Conservation (phyloP, 2,888 invertebrate genomes). For the Trachelus troglodyta region DNA sequence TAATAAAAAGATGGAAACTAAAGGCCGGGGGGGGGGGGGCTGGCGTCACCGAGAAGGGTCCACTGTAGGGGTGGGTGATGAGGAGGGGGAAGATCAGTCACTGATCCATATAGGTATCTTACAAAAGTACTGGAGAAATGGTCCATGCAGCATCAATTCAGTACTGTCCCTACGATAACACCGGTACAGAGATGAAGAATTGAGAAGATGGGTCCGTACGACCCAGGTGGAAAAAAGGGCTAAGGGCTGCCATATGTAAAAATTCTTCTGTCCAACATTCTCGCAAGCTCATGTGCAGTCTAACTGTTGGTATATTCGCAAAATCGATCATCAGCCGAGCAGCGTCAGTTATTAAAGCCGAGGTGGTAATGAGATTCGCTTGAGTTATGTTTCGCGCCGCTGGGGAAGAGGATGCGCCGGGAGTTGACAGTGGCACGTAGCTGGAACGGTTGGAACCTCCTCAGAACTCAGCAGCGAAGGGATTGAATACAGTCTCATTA, state of each 20-base stretch:
- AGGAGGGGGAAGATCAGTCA: too few species aligned
- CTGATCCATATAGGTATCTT: too few species aligned
- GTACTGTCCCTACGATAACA: too few species aligned
- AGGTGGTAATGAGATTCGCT: constrained; percentile 21
- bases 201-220: too few species aligned
- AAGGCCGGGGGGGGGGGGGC: constrained; percentile 16
- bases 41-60: constrained; percentile 44
- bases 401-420: neutral
- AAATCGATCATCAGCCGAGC: constrained; percentile 21
- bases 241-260: too few species aligned
- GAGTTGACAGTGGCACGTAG: neutral
- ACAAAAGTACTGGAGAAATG: too few species aligned
- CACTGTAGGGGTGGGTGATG: constrained; percentile 37
- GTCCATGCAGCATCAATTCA: too few species aligned
- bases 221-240: too few species aligned
- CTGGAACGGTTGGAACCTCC: neutral
- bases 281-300: neutral
- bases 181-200: too few species aligned
- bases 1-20: constrained; percentile 27
- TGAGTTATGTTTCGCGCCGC: constrained; percentile 1
- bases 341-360: constrained; percentile 18
- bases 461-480: constrained; percentile 30
- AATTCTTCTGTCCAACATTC: too few species aligned
- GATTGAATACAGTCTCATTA: constrained; percentile 41
- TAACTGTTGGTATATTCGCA: constrained; percentile 8